phyloP scores from a whole-genome alignment of 2,113 vertebrate species.

The Nesoenas mayeri region DNA sequence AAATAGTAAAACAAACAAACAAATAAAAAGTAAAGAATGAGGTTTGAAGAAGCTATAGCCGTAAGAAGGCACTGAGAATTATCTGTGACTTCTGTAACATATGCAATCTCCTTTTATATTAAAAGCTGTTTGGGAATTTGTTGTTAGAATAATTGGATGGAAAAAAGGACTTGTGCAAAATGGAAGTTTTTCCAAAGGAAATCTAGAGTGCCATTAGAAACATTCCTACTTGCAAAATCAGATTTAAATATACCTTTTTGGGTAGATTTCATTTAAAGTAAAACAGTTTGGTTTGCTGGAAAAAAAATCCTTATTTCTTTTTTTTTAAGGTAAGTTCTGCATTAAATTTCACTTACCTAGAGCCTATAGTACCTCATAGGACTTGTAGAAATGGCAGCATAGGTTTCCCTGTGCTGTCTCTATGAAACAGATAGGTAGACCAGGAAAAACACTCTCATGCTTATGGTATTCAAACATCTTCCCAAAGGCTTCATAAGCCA shows the following conservation, averaged over 20 bases:
- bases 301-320: neutral
- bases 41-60: neutral
- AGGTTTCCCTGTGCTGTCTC: neutral
- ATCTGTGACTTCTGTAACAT: neutral
- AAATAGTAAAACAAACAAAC: neutral
- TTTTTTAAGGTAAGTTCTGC: neutral
- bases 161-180: neutral
- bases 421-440: neutral
- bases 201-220: neutral
- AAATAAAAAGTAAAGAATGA: neutral
- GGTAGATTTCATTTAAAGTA: neutral
- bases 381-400: neutral
- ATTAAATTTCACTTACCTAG: neutral
- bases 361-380: neutral
- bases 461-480: neutral
- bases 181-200: neutral
- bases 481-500: neutral
- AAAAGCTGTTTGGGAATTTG: neutral
- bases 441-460: neutral
- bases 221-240: neutral
- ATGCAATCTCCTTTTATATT: neutral
- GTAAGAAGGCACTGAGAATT: neutral
- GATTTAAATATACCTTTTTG: neutral
- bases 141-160: neutral
- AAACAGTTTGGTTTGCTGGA: neutral